phyloP scores from a whole-genome alignment of 2,797 vertebrate species.

The Perodicticus potto region DNA sequence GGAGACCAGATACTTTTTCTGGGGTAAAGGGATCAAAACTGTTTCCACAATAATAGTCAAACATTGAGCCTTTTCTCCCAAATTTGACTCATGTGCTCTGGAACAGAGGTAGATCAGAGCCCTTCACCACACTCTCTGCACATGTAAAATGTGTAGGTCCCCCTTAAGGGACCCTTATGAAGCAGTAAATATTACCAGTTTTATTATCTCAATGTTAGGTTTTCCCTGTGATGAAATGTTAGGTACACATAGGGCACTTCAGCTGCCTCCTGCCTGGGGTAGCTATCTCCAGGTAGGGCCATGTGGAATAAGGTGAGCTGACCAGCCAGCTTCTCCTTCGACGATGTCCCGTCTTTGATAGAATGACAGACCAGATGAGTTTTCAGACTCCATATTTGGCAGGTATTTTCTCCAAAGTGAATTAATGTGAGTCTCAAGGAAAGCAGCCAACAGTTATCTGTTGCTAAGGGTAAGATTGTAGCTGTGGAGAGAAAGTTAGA shows the following conservation, averaged over 20 bases:
- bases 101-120: neutral
- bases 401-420: neutral
- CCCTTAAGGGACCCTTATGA: neutral
- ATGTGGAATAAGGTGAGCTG: neutral
- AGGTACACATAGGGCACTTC: rapidly evolving
- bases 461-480: neutral
- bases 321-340: too few relatives aligned
- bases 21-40: neutral
- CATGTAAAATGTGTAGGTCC: neutral
- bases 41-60: neutral
- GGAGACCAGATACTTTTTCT: neutral
- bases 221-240: neutral
- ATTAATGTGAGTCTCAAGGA: neutral
- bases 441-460: neutral
- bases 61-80: neutral
- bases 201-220: neutral
- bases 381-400: neutral
- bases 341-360: neutral
- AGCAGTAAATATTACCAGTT: neutral
- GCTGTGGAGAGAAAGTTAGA: neutral
- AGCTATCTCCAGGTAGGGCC: too few relatives aligned
- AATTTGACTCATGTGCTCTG: neutral
- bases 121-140: too few relatives aligned
- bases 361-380: neutral
- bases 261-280: neutral